Evolutionary conservation across 2,113 vertebrate genomes (phyloP), one percentile per base, ranked within the genome.

Genomic region (Rynchops niger): DNA sequence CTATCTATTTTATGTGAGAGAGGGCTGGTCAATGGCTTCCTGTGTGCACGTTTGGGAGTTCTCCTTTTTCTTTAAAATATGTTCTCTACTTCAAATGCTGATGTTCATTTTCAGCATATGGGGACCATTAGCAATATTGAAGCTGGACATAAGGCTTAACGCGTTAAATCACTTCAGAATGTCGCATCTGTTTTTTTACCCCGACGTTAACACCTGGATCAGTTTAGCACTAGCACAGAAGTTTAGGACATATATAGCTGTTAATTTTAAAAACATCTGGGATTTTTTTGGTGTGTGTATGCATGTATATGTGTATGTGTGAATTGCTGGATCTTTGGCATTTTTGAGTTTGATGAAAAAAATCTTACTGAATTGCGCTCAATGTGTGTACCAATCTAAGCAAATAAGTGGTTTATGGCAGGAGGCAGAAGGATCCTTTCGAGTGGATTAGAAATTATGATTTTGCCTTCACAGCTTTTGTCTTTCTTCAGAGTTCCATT

Each of bases 201-300:
- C 85, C 91, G n/a, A 90, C 97, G 94, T 95, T 97, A 98, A 97
- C 97, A 98, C 97, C 98, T 98, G 98, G 97, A 97, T 98, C 95
- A 95, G 97, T 97, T 98, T 98, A 98, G 95, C 97, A 96, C 92
- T 93, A 96, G 81, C 32, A n/a, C 92, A 97, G 93, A 96, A 90
- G 87, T 97, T 98, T 97, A 97, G 95, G 95, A 90, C 62, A 69
- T 88, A 83, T 42, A 89, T 93, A 95, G 93, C 94, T 95, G 95
- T 97, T 98, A 97, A 98, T 98, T 98, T 97, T 93, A 96, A 96
- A 98, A 98, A 98, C 97, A 98, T 97, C 95, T 98, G 97, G 92
- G 87, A 36, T 42, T 95, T 97, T 78, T 86, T 77, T 77, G 5
- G 16, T 73, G 22, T 86, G 18, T 88, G 14, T 50, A 30, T 90